These are phyloP conservation scores for Bombus superbus DNA, from an alignment of 1,140 invertebrate species.

Conservation along the genomic window DNA sequence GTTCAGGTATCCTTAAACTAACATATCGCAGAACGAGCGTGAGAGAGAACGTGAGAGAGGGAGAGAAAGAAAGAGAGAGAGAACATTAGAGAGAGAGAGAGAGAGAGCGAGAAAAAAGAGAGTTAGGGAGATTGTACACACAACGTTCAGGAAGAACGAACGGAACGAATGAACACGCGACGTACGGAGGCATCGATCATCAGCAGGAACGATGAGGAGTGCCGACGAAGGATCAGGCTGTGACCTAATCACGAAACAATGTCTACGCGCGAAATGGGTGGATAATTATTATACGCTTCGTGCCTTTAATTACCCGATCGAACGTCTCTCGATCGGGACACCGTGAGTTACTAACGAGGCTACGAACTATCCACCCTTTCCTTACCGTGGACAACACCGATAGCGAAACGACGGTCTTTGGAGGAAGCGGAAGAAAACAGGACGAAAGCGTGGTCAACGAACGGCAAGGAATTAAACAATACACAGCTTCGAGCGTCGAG, in stretches of 20 bases:
- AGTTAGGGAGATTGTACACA: conserved; percentile 16
- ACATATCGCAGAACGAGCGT: conserved; percentile 73
- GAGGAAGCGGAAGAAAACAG: conserved; percentile 48
- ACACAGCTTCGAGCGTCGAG: conserved; percentile 57
- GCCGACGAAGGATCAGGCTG: conserved; percentile 68
- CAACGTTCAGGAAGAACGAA: conserved; percentile 20
- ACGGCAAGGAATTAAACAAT: conserved; percentile 55
- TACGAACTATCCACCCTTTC: conserved; percentile 47
- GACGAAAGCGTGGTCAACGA: conserved; percentile 67
- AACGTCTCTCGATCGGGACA: conserved; percentile 41
- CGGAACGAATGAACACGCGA: conserved; percentile 19
- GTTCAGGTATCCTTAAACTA: conserved; percentile 74
- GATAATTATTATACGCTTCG: conserved; percentile 39
- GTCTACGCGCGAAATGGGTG: conserved; percentile 42
- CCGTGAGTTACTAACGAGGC: conserved; percentile 36
- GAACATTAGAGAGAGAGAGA: conserved; percentile 19
- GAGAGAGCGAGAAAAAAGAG: conserved; percentile 10
- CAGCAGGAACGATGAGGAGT: conserved; percentile 50
- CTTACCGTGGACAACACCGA: conserved; percentile 48
- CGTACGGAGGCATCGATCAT: conserved; percentile 48
- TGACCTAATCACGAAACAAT: conserved; percentile 64
- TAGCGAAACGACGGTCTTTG: conserved; percentile 48
- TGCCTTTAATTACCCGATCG: conserved; percentile 29
- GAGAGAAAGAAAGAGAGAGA: conserved; percentile 9
- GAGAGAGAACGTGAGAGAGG: conserved; percentile 47